phyloP scores from a whole-genome alignment of 2,888 invertebrate genomes.

The Mechanitis messenoides region DNA sequence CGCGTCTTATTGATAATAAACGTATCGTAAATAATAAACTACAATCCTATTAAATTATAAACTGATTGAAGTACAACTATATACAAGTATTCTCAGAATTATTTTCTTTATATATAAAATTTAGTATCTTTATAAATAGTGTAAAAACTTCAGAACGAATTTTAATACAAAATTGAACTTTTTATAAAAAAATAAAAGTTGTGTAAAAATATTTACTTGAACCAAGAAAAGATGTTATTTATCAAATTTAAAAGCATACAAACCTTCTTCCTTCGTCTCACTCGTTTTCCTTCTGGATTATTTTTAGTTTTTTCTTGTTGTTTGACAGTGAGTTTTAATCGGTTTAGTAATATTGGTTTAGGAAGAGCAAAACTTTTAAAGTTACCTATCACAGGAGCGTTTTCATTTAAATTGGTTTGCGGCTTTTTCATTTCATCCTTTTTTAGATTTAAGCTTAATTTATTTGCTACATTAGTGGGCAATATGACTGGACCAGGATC shows the following conservation, averaged over 20 bases:
- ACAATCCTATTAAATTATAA: too few species aligned
- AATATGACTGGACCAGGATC: slow-evolving; percentile 61
- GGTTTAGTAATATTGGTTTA: slow-evolving; percentile 68
- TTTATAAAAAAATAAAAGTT: too few species aligned
- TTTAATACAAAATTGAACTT: too few species aligned
- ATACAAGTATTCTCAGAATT: too few species aligned
- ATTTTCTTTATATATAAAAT: too few species aligned
- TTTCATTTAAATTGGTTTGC: slow-evolving; percentile 46
- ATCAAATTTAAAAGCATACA: slow-evolving; percentile 41
- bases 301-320: slow-evolving; percentile 52
- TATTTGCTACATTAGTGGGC: slow-evolving; percentile 48
- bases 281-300: slow-evolving; percentile 42
- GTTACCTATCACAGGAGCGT: slow-evolving; percentile 62
- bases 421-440: slow-evolving; percentile 43
- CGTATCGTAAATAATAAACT: too few species aligned
- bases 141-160: too few species aligned
- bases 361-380: slow-evolving; percentile 73
- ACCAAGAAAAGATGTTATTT: too few species aligned
- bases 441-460: slow-evolving; percentile 53
- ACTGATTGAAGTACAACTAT: too few species aligned
- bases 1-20: background rate
- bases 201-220: too few species aligned
- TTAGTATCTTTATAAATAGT: too few species aligned
- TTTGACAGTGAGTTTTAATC: slow-evolving; percentile 64
- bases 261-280: slow-evolving; percentile 61